Base-by-base conservation (phyloP, 2,797 vertebrate genomes). In the Coracias cyanogaster region DNA sequence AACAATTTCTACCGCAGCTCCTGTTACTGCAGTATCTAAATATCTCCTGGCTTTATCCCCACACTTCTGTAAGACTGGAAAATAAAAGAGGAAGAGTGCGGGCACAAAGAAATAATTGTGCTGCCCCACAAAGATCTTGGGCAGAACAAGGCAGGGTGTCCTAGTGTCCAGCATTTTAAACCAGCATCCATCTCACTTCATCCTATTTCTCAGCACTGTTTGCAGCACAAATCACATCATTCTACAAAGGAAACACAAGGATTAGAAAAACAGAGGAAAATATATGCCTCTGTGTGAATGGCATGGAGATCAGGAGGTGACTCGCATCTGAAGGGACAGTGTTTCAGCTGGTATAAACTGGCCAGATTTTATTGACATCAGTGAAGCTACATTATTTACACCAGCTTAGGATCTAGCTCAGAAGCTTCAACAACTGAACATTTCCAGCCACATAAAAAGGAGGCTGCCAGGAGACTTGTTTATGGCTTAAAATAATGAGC, bases 381-480 rank as follows among this genome's bases (percentile, higher is more conserved):
- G 39, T 84, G 66, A 95, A 93, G 71, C 37, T 19, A 2, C 60
- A 65, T 95, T 93, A 94, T 94, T 96, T 96, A 85, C 71, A 96
- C 11, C 92, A 87, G 67, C 57, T 93, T 86, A 89, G 31, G 51
- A 82, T 37, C 45, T 80, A 77, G 61, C 77, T 82, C 86, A 93
- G 92, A 90, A 61, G 69, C 29, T 93, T 93, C 65, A 86, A 76
- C 51, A 61, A 78, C 71, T 31, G 77, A 94, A 74, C 62, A 64
- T 85, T 65, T 70, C 72, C 54, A 92, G 65, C 26, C 74, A 81
- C 81, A 81, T 83, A 93, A 83, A 96, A 91, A 46, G 46, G 9
- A 86, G 24, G n/a, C 55, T 90, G 66, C 72, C 28, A 89, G 54
- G 12, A 91, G n/a, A 46, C 46, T 77, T 52, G 46, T 93, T 89